Evolutionary conservation across 2,888 invertebrate genomes (phyloP).

Genomic region (Neoitamus cyanurus): DNA sequence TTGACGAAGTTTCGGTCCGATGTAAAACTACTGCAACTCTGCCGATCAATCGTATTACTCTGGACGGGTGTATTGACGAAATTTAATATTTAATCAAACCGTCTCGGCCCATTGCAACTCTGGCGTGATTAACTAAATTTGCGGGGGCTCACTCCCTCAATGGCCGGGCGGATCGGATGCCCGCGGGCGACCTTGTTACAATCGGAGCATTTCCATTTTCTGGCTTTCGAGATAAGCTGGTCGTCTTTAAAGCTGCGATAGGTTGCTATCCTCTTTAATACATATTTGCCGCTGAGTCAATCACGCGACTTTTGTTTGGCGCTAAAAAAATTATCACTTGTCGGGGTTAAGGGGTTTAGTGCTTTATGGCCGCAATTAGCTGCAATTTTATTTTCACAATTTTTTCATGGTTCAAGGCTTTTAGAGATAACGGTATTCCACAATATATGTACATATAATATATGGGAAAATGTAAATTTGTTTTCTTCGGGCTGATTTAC

Average conservation of each 20-base stretch:
- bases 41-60: not conserved
- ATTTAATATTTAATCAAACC: not conserved
- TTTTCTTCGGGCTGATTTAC: too few relatives aligned
- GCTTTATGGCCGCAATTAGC: not conserved
- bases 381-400: not conserved
- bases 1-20: not conserved
- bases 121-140: not conserved
- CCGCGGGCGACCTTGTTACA: too few relatives aligned
- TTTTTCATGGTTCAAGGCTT: not conserved
- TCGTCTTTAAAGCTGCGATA: not conserved
- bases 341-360: not conserved
- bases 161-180: too few relatives aligned
- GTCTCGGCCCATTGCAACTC: not conserved
- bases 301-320: not conserved
- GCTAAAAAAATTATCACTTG: not conserved
- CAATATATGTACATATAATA: too few relatives aligned
- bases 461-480: too few relatives aligned
- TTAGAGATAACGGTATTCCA: not conserved
- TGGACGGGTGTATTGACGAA: not conserved
- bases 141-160: not conserved
- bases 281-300: too few relatives aligned
- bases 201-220: not conserved
- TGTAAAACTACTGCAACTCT: not conserved
- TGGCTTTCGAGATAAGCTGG: not conserved
- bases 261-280: not conserved